Conservation (phyloP, 2,888 invertebrate species). For the Calliopum simillimum region DNA sequence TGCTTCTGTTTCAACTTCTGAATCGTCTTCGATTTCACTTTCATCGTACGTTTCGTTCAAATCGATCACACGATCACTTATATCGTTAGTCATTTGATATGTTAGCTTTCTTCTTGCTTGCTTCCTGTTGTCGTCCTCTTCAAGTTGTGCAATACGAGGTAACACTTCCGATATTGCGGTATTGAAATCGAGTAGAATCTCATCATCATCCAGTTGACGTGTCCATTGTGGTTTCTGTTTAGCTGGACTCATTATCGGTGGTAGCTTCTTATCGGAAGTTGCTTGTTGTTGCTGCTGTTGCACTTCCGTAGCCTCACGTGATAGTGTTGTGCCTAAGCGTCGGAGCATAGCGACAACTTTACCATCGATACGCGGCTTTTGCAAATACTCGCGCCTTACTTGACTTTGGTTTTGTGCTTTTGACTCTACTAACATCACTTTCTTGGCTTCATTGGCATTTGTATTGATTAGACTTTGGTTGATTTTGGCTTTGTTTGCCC, state of each 20-base stretch:
- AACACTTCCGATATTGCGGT: slow-evolving; percentile 65
- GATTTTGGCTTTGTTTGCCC: slow-evolving; percentile 34
- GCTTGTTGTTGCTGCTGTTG: slow-evolving; percentile 16
- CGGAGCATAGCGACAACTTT: slow-evolving; percentile 65
- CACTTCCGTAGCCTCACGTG: slow-evolving; percentile 50
- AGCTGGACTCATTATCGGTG: slow-evolving; percentile 61
- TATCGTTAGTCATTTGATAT: slow-evolving; percentile 46
- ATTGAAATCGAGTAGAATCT: slow-evolving; percentile 65
- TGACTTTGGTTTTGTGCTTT: slow-evolving; percentile 10
- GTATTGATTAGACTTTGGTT: slow-evolving; percentile 42
- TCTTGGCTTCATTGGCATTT: slow-evolving; percentile 22
- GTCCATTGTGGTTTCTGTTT: slow-evolving; percentile 60
- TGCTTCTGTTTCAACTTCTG: background rate
- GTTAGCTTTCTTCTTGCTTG: slow-evolving; percentile 46
- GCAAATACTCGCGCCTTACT: slow-evolving; percentile 8
- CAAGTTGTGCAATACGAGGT: slow-evolving; percentile 45
- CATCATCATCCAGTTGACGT: slow-evolving; percentile 59
- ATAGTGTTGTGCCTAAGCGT: slow-evolving; percentile 62
- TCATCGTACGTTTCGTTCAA: slow-evolving; percentile 27
- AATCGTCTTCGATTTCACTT: background rate
- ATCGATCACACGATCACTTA: slow-evolving; percentile 35
- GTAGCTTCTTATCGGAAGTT: slow-evolving; percentile 11
- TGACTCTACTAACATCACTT: slow-evolving; percentile 26
- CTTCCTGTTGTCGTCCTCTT: slow-evolving; percentile 6
- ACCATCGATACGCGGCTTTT: slow-evolving; percentile 54